Evolutionary conservation across 2,113 vertebrate species (phyloP).

Genomic region (Trematomus loennbergii): DNA sequence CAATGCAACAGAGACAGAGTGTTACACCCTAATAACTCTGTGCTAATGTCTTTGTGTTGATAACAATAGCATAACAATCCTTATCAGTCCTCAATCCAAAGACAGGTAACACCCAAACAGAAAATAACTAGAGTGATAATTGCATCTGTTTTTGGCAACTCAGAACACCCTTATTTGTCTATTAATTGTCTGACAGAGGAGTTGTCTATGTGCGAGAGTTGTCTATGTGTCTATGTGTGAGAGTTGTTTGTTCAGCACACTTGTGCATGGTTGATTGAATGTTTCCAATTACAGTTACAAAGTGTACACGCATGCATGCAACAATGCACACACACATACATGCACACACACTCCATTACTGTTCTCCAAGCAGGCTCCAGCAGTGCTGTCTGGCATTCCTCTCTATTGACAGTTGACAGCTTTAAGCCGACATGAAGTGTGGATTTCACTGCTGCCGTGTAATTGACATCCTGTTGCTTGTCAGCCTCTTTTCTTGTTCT

Average conservation of each 20-base stretch:
- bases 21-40: neutral
- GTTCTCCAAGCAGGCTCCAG: conserved; percentile 34
- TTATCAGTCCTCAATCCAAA: neutral
- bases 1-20: neutral
- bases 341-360: neutral
- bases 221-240: neutral
- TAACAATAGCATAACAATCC: neutral
- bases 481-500: conserved; percentile 41
- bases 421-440: conserved; percentile 65
- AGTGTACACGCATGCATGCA: neutral
- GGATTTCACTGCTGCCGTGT: conserved; percentile 66
- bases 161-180: neutral
- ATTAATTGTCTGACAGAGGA: conserved; percentile 16
- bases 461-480: conserved; percentile 70
- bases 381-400: conserved; percentile 58
- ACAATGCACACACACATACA: conserved; percentile 1
- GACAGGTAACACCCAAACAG: neutral
- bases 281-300: conserved; percentile 62
- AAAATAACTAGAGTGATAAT: conserved; percentile 26
- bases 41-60: neutral
- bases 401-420: conserved; percentile 69
- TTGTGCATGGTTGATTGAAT: conserved; percentile 26
- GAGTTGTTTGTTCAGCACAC: conserved; percentile 18
- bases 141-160: neutral
- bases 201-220: neutral